These are phyloP conservation scores for Drosophila barbarae DNA, from an alignment of 2,888 invertebrate species.

Conservation along the genomic window DNA sequence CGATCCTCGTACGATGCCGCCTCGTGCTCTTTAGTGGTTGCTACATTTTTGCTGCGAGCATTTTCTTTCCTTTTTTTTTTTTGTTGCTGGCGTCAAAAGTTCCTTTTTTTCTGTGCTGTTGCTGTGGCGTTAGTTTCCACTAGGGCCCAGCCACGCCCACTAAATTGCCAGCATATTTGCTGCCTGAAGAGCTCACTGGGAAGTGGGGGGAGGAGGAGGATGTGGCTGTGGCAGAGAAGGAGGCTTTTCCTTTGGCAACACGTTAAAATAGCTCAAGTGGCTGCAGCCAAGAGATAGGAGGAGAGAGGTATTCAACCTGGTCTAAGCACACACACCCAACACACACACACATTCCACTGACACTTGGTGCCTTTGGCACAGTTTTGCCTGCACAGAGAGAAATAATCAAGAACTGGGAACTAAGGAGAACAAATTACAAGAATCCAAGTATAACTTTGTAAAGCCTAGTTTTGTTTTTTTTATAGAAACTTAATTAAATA, in stretches of 20 bases:
- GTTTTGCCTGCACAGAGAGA: constrained; percentile 15
- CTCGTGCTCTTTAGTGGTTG: not conserved
- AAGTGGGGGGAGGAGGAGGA: constrained; percentile 3
- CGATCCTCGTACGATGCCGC: constrained; percentile 26
- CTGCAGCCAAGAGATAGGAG: constrained; percentile 28
- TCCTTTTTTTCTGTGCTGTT: constrained; percentile 18
- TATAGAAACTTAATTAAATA: not conserved
- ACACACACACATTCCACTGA: constrained; percentile 12
- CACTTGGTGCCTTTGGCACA: constrained; percentile 31
- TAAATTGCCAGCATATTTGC: constrained; percentile 65
- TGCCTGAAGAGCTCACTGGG: constrained; percentile 19
- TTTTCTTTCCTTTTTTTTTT: constrained; percentile 5
- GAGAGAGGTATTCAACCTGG: constrained; percentile 28
- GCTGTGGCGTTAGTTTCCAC: constrained; percentile 42
- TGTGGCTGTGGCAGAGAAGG: constrained; percentile 1
- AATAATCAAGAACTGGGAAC: not conserved
- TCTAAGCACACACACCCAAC: constrained; percentile 7
- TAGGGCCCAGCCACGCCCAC: constrained; percentile 60
- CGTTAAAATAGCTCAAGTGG: constrained; percentile 62
- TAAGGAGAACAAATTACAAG: not conserved
- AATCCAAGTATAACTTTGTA: not conserved
- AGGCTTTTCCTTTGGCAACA: constrained; percentile 41
- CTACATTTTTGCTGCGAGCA: constrained; percentile 34
- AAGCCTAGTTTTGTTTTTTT: not conserved
- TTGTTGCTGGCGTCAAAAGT: constrained; percentile 58